A percentile compares a stretch with the other conserved stretches of the same genome.
These are phyloP conservation scores for Amphiprion ocellaris DNA, from an alignment of 2,113 vertebrate species.

Conservation along the genomic window DNA sequence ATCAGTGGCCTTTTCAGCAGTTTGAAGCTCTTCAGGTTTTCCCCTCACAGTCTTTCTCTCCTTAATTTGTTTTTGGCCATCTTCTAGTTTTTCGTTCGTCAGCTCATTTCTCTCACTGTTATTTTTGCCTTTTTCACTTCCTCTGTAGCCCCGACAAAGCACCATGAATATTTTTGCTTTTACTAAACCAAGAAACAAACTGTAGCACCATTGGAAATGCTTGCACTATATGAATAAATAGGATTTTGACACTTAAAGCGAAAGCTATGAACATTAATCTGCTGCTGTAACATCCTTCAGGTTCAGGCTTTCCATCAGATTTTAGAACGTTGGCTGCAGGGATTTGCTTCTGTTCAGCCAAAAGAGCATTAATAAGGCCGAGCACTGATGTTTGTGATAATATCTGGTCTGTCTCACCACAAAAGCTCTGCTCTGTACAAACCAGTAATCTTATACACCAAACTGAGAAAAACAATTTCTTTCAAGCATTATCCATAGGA, in stretches of 20 bases:
- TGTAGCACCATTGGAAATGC: background rate
- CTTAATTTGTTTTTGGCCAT: background rate
- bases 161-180: background rate
- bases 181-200: background rate
- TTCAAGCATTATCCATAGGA: no score
- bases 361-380: no score
- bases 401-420: no score
- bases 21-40: constrained; percentile 13
- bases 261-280: background rate
- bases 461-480: no score
- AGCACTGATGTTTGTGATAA: no score
- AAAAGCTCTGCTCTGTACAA: no score
- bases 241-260: background rate
- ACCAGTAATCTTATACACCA: no score
- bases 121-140: background rate
- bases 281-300: no score
- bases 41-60: background rate
- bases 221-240: background rate
- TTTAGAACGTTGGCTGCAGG: no score
- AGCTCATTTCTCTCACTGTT: background rate
- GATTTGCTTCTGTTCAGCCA: no score
- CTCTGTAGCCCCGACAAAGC: background rate
- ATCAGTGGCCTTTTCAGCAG: background rate
- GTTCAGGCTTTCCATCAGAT: no score
- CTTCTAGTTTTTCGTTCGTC: background rate